These are phyloP conservation scores for Calliphora vomitoria DNA, from an alignment of 2,888 invertebrate genomes.

Conservation along the genomic window DNA sequence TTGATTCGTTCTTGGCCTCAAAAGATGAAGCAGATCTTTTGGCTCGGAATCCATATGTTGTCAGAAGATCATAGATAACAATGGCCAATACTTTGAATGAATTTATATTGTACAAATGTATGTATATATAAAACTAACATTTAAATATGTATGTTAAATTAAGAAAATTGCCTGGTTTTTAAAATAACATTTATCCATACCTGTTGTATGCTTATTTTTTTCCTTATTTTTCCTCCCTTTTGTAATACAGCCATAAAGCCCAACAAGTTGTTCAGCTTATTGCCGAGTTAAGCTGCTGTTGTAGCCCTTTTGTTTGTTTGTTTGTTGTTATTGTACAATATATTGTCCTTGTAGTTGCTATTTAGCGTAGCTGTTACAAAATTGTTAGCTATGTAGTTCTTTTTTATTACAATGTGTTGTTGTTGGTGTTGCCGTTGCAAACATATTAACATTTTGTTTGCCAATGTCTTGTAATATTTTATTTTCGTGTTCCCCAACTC, in stretches of 20 bases:
- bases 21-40: too few relatives aligned
- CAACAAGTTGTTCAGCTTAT: constrained; percentile 71
- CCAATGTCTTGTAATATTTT: constrained; percentile 38
- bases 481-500: not conserved
- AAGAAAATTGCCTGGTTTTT: too few relatives aligned
- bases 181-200: too few relatives aligned
- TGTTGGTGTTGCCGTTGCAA: constrained; percentile 6
- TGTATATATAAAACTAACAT: too few relatives aligned
- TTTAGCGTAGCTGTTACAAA: constrained; percentile 33
- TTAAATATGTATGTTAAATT: too few relatives aligned
- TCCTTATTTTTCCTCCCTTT: not conserved
- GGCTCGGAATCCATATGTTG: too few relatives aligned
- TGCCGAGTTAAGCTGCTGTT: constrained; percentile 42
- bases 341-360: constrained; percentile 4
- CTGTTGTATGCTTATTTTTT: not conserved
- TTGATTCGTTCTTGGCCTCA: too few relatives aligned
- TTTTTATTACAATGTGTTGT: not conserved
- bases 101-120: too few relatives aligned
- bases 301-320: constrained; percentile 8
- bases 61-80: too few relatives aligned
- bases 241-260: constrained; percentile 47
- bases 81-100: too few relatives aligned
- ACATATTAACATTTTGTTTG: constrained; percentile 43
- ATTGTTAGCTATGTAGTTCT: constrained; percentile 1
- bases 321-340: constrained; percentile 18